phyloP scores from a whole-genome alignment of 2,113 vertebrate species.

The Hydropotes inermis region DNA sequence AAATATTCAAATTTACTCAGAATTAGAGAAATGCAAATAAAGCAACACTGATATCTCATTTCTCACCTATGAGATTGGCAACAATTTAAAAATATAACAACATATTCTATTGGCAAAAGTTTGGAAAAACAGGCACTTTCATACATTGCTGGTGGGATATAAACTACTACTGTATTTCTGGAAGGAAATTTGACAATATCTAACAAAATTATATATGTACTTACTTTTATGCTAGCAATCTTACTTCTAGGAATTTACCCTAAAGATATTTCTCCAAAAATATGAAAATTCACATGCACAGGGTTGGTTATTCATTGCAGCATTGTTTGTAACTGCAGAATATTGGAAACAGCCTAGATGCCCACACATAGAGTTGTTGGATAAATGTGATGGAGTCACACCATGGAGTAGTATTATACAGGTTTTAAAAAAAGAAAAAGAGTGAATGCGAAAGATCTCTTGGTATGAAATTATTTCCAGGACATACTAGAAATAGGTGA shows the following conservation, averaged over 20 bases:
- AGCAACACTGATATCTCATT: not conserved
- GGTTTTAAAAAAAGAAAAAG: not conserved
- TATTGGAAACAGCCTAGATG: not conserved
- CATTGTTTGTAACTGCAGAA: not conserved
- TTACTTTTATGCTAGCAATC: not conserved
- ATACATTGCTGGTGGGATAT: not conserved
- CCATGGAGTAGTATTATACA: not conserved
- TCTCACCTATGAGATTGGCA: not conserved
- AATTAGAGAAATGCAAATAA: slow-evolving; percentile 16
- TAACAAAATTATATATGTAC: not conserved
- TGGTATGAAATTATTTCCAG: not conserved
- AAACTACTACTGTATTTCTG: not conserved
- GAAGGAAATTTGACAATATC: not conserved
- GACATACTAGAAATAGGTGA: not conserved
- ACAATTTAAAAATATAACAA: not conserved
- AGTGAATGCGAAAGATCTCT: not conserved
- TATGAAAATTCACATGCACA: not conserved
- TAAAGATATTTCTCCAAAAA: not conserved
- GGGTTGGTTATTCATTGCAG: not conserved
- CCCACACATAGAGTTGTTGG: not conserved
- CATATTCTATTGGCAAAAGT: not conserved
- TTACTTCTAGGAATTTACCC: not conserved
- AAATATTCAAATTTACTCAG: not conserved
- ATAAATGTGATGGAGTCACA: not conserved
- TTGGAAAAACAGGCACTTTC: not conserved